Percentiles rank a stretch among this genome's conserved stretches.
Evolutionary conservation across 2,113 vertebrate genomes (phyloP).

Genomic region (Etheostoma spectabile): DNA sequence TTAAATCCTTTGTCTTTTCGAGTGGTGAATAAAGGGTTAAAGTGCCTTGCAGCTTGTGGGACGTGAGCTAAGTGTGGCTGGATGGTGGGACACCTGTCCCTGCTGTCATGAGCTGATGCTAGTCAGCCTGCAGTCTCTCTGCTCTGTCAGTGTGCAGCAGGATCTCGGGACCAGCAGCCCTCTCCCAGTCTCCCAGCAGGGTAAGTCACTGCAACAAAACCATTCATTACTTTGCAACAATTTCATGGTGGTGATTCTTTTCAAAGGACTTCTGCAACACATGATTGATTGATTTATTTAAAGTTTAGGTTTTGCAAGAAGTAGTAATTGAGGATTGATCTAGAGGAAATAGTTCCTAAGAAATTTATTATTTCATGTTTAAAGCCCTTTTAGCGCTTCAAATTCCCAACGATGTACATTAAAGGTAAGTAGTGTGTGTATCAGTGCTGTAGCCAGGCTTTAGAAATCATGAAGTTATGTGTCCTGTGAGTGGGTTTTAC

Average conservation of each 20-base stretch:
- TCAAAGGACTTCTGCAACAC: not conserved
- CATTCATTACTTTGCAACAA: not conserved
- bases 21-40: slow-evolving; percentile 59
- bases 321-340: not conserved
- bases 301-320: not conserved
- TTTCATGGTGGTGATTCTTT: not conserved
- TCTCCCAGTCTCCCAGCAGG: slow-evolving; percentile 1
- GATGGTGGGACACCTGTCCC: slow-evolving; percentile 35
- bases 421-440: not conserved
- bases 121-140: slow-evolving; percentile 2
- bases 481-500: not conserved
- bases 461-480: not conserved
- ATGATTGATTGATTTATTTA: not conserved
- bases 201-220: slow-evolving; percentile 51
- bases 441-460: not conserved
- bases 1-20: not conserved
- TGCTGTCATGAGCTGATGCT: slow-evolving; percentile 57
- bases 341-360: not conserved
- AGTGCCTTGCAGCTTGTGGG: not conserved
- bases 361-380: not conserved
- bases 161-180: not conserved
- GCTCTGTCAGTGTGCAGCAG: slow-evolving; percentile 29
- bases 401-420: not conserved
- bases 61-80: slow-evolving; percentile 7
- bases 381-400: not conserved